These are phyloP conservation scores for Hylyphantes graminicola DNA, from an alignment of 1,140 invertebrate genomes.

Conservation along the genomic window DNA sequence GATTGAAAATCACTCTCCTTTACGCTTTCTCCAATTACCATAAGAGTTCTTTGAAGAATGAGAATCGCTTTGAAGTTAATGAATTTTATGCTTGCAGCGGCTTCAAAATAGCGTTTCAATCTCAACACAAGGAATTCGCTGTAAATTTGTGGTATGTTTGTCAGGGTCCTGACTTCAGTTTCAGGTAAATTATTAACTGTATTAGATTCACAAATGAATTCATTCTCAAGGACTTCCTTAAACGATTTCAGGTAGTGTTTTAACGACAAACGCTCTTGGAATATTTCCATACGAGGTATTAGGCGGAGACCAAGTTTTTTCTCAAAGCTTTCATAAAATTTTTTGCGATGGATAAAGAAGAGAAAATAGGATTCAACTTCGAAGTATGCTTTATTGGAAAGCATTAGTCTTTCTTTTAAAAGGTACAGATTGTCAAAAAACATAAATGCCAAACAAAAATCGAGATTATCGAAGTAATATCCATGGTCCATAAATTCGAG, in stretches of 20 bases:
- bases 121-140: slow-evolving; percentile 6
- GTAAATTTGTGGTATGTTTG: slow-evolving; percentile 22
- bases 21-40: slow-evolving; percentile 12
- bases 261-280: slow-evolving; percentile 10
- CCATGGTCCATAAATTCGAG: not conserved
- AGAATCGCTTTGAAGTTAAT: not conserved
- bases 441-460: slow-evolving; percentile 15
- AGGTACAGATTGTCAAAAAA: slow-evolving; percentile 29
- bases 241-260: not conserved
- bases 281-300: not conserved
- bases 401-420: slow-evolving; percentile 24
- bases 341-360: slow-evolving; percentile 1
- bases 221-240: not conserved
- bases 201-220: not conserved
- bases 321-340: not conserved
- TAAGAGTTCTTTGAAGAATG: slow-evolving; percentile 15
- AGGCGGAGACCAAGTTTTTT: not conserved
- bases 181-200: not conserved
- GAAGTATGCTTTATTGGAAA: not conserved
- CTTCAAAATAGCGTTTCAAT: slow-evolving; percentile 15
- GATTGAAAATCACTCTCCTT: not conserved
- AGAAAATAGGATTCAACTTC: slow-evolving; percentile 28
- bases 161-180: not conserved
- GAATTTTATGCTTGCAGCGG: not conserved
- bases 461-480: slow-evolving; percentile 17